Percentiles rank a stretch among this genome's conserved stretches.
Conservation (phyloP, 2,113 vertebrate species). For the Mesembrinibis cayennensis region DNA sequence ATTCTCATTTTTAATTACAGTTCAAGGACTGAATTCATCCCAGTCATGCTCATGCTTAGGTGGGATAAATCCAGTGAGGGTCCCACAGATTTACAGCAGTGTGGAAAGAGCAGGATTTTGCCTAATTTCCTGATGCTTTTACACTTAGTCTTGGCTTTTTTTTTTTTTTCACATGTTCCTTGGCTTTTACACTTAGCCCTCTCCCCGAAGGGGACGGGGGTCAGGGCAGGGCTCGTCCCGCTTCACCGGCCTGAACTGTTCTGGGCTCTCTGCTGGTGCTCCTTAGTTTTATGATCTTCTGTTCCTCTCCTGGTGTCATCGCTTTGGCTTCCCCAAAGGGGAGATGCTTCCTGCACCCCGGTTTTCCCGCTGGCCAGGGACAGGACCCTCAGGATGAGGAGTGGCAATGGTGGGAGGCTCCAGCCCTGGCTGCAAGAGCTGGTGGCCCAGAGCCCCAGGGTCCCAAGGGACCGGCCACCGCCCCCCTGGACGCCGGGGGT, state of each 20-base stretch:
- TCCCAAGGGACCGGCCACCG: neutral
- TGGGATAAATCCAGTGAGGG: neutral
- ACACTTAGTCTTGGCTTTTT: rapidly evolving
- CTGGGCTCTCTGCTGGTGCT: neutral
- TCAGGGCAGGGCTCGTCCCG: neutral
- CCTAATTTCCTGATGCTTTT: neutral
- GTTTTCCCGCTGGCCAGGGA: neutral
- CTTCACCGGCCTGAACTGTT: neutral
- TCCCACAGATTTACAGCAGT: neutral
- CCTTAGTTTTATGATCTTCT: neutral
- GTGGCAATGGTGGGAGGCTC: neutral
- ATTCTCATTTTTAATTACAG: neutral
- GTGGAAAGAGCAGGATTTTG: neutral
- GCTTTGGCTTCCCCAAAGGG: too few relatives aligned
- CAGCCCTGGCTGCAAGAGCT: neutral
- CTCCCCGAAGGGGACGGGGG: rapidly evolving
- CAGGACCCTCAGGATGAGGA: neutral
- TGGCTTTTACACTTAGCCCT: rapidly evolving
- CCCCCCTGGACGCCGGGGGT: neutral
- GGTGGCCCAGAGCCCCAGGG: neutral
- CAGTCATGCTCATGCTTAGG: neutral
- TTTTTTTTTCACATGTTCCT: neutral
- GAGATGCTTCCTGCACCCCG: rapidly evolving
- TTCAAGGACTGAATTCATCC: neutral
- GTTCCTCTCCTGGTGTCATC: neutral